Evolutionary conservation across 2,797 vertebrate genomes (phyloP).

Genomic region (Cryptoblepharus egeriae): DNA sequence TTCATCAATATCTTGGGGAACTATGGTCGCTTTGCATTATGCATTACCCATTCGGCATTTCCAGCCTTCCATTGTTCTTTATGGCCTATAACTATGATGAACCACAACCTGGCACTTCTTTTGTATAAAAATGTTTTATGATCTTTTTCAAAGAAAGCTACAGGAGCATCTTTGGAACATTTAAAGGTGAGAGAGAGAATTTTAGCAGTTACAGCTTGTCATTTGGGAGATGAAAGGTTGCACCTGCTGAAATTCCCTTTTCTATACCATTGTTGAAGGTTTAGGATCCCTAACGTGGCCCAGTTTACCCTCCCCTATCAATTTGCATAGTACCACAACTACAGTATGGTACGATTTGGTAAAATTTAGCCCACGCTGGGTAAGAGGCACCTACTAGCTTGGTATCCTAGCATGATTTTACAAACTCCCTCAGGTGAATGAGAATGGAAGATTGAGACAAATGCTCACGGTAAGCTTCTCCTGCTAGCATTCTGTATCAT

Average conservation of each 20-base stretch:
- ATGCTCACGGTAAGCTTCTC: not conserved
- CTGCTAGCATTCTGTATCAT: not conserved
- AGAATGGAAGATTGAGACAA: not conserved
- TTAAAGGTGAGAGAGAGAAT: too few relatives aligned
- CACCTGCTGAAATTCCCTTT: too few relatives aligned
- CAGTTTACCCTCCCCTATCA: too few relatives aligned
- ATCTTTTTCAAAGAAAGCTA: not conserved
- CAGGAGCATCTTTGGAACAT: not conserved
- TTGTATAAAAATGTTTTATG: not conserved
- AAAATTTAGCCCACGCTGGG: too few relatives aligned
- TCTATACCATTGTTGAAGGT: too few relatives aligned
- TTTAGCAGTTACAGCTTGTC: too few relatives aligned
- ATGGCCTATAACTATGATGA: not conserved
- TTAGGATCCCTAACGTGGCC: too few relatives aligned
- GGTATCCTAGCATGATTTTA: too few relatives aligned
- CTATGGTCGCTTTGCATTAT: not conserved
- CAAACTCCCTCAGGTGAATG: not conserved
- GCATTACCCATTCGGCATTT: not conserved
- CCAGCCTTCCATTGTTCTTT: constrained; percentile 23
- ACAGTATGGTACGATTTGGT: too few relatives aligned
- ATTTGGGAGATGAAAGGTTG: too few relatives aligned
- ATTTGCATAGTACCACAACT: too few relatives aligned
- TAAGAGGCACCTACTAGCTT: too few relatives aligned
- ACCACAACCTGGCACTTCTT: not conserved
- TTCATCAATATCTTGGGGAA: constrained; percentile 6